These are phyloP conservation scores for Corythaixoides concolor DNA, from an alignment of 2,113 vertebrate genomes.

Conservation along the genomic window DNA sequence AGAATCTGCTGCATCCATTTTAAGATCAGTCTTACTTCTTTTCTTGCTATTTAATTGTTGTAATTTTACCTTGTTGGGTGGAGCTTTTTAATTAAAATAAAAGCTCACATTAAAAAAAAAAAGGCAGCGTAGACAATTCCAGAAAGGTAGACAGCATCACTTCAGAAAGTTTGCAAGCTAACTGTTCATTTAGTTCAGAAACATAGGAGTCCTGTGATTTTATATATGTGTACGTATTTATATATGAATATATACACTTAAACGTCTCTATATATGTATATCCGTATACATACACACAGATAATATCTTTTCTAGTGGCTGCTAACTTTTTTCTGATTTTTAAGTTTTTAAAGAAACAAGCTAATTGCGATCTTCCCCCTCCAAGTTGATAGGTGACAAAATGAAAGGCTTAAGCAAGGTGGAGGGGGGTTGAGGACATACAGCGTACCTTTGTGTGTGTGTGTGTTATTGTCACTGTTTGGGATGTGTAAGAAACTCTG, in stretches of 20 bases:
- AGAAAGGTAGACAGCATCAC: slow-evolving; percentile 15
- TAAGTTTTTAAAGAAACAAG: neutral
- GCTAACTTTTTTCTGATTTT: neutral
- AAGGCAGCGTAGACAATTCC: neutral
- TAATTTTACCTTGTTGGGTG: slow-evolving; percentile 23
- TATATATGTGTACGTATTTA: neutral
- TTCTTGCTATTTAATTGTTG: neutral
- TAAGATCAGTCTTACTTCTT: slow-evolving; percentile 13
- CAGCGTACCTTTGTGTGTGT: neutral
- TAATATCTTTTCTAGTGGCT: neutral
- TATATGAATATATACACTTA: neutral
- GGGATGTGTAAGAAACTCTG: neutral
- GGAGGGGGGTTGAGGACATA: neutral
- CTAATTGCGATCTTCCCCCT: neutral
- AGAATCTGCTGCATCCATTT: slow-evolving; percentile 58
- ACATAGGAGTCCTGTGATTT: neutral
- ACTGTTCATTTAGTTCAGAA: neutral
- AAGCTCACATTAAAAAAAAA: neutral
- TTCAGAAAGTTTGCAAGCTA: slow-evolving; percentile 31
- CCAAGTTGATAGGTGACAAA: neutral
- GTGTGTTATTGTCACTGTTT: neutral
- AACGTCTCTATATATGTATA: fast-evolving
- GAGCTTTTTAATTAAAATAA: neutral
- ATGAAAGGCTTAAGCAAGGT: neutral
- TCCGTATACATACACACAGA: neutral